Conservation (phyloP, 1,140 invertebrate species). For the Drosophila nasuta region DNA sequence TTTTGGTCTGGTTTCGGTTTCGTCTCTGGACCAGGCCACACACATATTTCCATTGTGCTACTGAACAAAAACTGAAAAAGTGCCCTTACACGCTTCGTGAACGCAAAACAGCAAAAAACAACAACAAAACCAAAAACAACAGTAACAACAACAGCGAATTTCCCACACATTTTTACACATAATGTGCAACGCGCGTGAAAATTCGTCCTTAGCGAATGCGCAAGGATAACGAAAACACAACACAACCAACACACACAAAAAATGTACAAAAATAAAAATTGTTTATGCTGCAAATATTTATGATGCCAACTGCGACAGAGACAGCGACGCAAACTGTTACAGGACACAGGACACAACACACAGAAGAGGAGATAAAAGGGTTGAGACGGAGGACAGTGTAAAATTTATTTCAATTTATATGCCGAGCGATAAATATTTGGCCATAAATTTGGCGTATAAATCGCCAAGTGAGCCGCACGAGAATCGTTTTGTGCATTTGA, state of each 20-base stretch:
- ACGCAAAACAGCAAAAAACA: conserved; percentile 30
- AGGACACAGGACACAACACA: not conserved
- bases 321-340: conserved; percentile 9
- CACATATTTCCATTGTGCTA: conserved; percentile 71
- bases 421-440: conserved; percentile 71
- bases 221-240: conserved; percentile 26
- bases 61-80: conserved; percentile 51
- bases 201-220: conserved; percentile 69
- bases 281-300: conserved; percentile 80
- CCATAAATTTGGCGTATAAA: conserved; percentile 71
- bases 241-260: conserved; percentile 6
- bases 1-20: conserved; percentile 12
- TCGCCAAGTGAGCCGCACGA: conserved; percentile 43
- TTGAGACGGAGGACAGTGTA: conserved; percentile 4
- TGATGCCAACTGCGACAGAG: conserved; percentile 44
- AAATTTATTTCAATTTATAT: conserved; percentile 71
- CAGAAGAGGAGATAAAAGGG: too few relatives aligned
- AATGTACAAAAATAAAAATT: conserved; percentile 53
- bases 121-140: conserved; percentile 14
- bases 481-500: conserved; percentile 50
- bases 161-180: conserved; percentile 51
- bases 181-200: conserved; percentile 79
- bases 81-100: conserved; percentile 74
- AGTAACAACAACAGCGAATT: conserved; percentile 40
- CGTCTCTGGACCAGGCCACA: conserved; percentile 40